phyloP scores from a whole-genome alignment of 1,140 invertebrate species.

The Teleopsis dalmanni region DNA sequence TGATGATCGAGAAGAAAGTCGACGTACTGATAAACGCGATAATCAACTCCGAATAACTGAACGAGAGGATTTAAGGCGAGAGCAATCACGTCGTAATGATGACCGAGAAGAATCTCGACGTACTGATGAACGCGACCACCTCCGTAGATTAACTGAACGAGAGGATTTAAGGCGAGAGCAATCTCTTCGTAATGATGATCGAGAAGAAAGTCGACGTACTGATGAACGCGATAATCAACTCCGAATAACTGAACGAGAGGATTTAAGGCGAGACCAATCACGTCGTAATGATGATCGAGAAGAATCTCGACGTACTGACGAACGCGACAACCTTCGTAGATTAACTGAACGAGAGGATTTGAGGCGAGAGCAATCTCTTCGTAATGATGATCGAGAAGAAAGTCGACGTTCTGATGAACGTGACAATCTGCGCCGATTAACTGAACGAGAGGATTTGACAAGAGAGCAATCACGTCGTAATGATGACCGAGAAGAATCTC shows the following conservation, averaged over 20 bases:
- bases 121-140: background rate
- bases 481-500: background rate
- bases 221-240: background rate
- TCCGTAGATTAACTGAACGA: no score
- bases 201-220: background rate
- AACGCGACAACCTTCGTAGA: background rate
- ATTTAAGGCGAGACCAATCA: no score
- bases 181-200: background rate
- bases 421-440: no score
- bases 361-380: background rate
- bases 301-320: background rate
- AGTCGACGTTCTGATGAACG: background rate
- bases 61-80: no score
- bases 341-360: background rate
- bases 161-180: background rate
- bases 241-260: no score
- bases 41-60: no score
- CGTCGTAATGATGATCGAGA: constrained; percentile 1
- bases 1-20: background rate
- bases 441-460: no score
- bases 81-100: background rate
- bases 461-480: background rate
- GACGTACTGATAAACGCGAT: background rate
- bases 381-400: background rate
- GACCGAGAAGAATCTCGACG: background rate